Evolutionary conservation across 2,113 vertebrate genomes (phyloP), one percentile per base, ranked within the genome.

Genomic region (Myiagra hebetior): DNA sequence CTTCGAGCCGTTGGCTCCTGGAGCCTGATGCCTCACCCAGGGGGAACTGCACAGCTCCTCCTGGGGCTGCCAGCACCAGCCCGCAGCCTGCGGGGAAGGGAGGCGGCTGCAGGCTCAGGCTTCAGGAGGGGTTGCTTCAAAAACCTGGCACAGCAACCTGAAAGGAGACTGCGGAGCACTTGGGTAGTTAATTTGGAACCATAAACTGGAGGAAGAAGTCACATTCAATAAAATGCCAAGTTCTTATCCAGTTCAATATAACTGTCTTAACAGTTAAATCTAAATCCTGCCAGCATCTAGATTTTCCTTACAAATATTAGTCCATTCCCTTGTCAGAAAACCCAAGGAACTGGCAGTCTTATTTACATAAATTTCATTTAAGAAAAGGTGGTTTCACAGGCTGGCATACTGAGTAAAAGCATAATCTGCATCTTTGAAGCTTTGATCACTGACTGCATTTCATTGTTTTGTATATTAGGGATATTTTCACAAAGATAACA

Each of bases 311-410:
- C 47, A 79, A 87, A 56, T 85, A 42, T 37, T 75, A 59, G 27
- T 77, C 47, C 26, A 13, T 68, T 85, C n/a, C 7, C 37, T 68
- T 65, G 41, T 57, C 10, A 13, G 46, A 79, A 44, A 76, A 82
- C 53, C 49, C 46, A 73, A 87, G 62, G 70, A 95, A 57, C 20
- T 20, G 21, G 33, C 77, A 83, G 24, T 60, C 35, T 70, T 91
- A 84, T 81, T 94, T 85, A 85, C 74, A 92, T 81, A 82, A 84
- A 87, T 92, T 87, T 81, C 64, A 89, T 79, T 81, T 87, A 73
- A 76, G 44, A 56, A 87, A 67, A 35, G 9, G 7, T 75, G 26
- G 33, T 56, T 93, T 94, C 59, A 56, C 23, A 75, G 55, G 24
- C 55, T 57, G 33, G 30, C 24, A 23, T 52, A 41, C 56, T 44